Base-by-base conservation (phyloP, 1,140 invertebrate genomes). In the Macrobrachium nipponense region DNA sequence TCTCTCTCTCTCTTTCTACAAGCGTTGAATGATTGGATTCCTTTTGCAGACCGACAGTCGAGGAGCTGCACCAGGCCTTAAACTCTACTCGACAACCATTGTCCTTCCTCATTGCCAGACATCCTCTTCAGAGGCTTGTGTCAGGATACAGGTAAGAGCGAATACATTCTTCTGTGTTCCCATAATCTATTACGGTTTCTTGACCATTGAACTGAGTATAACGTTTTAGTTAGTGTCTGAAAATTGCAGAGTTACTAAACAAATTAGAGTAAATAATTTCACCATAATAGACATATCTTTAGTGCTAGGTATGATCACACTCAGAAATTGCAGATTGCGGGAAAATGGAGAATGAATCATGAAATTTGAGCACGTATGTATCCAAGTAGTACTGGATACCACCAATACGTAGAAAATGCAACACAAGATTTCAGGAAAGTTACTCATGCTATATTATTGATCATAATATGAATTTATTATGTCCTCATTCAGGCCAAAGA, bases 81-180 rank as follows among this genome's bases (percentile, higher is more conserved):
- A 87, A 89, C 27, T 36, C 17, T 14, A 76, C 86, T 0, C 68
- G 86, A 14, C 93, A 93, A 90, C 94, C 94, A 80, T 92, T 95
- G 73, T 95, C 95, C 80, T 97, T 98, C 90, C 92, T 98, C 70
- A 97, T 98, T 88, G 96, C 96, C 0, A 92, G 97, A 80, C 96
- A 98, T 92, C 97, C 97, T 12, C 94, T 98, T 87, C 96, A 98
- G 90, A 92, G 97, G 89, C 92, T 98, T 60, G 93, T 97, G 68
- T 97, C 96, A 64, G 96, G 96, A 18, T 98, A 97, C 91, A 94
- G 96, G 89, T 96, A 97, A 90, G 98, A 51, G 7, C 12, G 51
- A 51, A 51, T 51, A 51, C 98, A 92, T 98, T 98, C 87, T 94
- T 96, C 87, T 95, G 95, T 89, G 10, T 36, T 27, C n/a, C 3